Evolutionary conservation across 2,888 invertebrate species (phyloP).

Genomic region (Baronia brevicornis): DNA sequence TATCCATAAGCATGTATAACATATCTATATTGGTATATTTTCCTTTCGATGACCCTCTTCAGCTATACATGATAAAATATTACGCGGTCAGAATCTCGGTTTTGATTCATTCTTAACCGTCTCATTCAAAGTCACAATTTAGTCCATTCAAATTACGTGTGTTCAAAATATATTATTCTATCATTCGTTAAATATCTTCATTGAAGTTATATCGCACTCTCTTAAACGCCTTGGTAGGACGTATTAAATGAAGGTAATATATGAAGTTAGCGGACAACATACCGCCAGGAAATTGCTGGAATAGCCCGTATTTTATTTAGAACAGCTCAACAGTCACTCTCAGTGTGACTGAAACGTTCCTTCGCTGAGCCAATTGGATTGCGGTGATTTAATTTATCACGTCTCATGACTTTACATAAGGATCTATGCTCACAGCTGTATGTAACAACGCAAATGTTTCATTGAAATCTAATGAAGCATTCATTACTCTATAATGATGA

Average conservation of each 20-base stretch:
- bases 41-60: too few species aligned
- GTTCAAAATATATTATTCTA: not conserved
- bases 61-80: too few species aligned
- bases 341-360: slow-evolving; percentile 27
- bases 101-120: too few species aligned
- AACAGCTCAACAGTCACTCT: slow-evolving; percentile 12
- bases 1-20: too few species aligned
- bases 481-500: too few species aligned
- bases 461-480: too few species aligned
- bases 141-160: too few species aligned
- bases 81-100: too few species aligned
- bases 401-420: slow-evolving; percentile 22
- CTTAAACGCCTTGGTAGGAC: not conserved
- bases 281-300: not conserved
- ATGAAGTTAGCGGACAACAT: too few species aligned
- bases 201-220: not conserved
- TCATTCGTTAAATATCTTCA: not conserved
- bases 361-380: slow-evolving; percentile 23
- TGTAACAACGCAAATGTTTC: too few species aligned
- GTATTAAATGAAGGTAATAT: not conserved
- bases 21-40: too few species aligned
- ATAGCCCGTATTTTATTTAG: slow-evolving; percentile 3
- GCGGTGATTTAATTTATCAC: slow-evolving; percentile 30
- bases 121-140: too few species aligned
- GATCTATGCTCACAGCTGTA: slow-evolving; percentile 26